Base-by-base conservation (phyloP, 2,797 vertebrate species). In the Merluccius polli region DNA sequence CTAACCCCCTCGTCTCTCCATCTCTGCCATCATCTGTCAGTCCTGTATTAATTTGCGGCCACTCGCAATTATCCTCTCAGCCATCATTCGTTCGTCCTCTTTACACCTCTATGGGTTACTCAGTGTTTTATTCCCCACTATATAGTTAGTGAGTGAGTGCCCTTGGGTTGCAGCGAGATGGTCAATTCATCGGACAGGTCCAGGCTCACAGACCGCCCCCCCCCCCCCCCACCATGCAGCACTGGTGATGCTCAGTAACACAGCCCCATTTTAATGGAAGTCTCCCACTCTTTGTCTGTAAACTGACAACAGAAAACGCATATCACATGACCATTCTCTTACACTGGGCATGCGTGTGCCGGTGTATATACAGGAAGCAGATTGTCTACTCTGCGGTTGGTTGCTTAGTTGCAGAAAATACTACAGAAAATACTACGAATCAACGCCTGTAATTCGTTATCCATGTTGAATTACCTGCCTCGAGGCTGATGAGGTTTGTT, bases 41-140 rank as follows among this genome's bases (percentile, higher is more conserved):
- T 81, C 79, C 82, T 77, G 38, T 77, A 67, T 79, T 84, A 75
- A 71, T 83, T 85, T 78, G 35, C 72, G 29, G 77, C 73, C 81
- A 72, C 29, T 77, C 35, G 44, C 36, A n/a, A 12, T 79, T 85
- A 36, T 75, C 76, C 70, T 71, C 59, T 27, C 59, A 65, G 59
- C 24, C 59, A 65, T 24, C 59, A 33, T 4, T 63, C 76, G 73
- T 85, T 86, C 75, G 83, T 83, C 83, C 73, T 72, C 85, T 88
- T 85, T 73, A 79, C 78, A 79, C 75, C 76, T 83, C 85, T 80
- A 88, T 84, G 75, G 78, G 72, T 89, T 87, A 83, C 87, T 87
- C 86, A 79, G 75, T 52, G 10, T 48, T 77, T 78, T 76, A 84
- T 88, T 89, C 86, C 82, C 80, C n/a, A n/a, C 78, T 73, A 72